These are phyloP conservation scores for Quadroppia sp. DNA, from an alignment of 2,888 invertebrate species.

Conservation along the genomic window DNA sequence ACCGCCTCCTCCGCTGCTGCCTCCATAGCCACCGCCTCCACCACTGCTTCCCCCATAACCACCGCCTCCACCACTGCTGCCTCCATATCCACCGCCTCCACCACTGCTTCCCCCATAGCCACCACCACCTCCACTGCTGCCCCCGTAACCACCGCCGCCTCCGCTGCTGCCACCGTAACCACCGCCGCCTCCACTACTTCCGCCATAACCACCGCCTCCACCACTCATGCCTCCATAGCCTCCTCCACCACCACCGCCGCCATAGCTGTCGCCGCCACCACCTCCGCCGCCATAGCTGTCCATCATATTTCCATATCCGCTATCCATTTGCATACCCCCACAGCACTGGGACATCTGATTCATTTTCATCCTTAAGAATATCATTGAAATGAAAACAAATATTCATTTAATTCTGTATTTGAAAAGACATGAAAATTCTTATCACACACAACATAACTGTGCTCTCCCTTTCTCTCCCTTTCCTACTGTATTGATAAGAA, in stretches of 20 bases:
- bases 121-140: slow-evolving; percentile 35
- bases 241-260: slow-evolving; percentile 22
- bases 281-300: too few relatives aligned
- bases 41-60: too few relatives aligned
- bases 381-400: not conserved
- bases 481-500: not conserved
- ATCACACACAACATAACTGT: too few relatives aligned
- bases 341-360: not conserved
- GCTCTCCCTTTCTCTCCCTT: too few relatives aligned
- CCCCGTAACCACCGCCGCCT: slow-evolving; percentile 32
- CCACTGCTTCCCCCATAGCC: slow-evolving; percentile 23
- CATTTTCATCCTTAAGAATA: not conserved
- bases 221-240: slow-evolving; percentile 15
- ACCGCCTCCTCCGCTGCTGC: too few relatives aligned
- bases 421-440: not conserved
- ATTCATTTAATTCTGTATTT: not conserved
- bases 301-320: too few relatives aligned
- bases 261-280: too few relatives aligned
- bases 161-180: too few relatives aligned
- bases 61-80: slow-evolving; percentile 48
- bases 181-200: too few relatives aligned
- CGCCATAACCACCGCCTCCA: slow-evolving; percentile 7
- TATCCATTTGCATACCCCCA: slow-evolving; percentile 1
- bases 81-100: slow-evolving; percentile 18
- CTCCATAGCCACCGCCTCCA: too few relatives aligned